Evolutionary conservation across 23 tunicate genomes (phyloP).

Genomic region (Styela plicata): DNA sequence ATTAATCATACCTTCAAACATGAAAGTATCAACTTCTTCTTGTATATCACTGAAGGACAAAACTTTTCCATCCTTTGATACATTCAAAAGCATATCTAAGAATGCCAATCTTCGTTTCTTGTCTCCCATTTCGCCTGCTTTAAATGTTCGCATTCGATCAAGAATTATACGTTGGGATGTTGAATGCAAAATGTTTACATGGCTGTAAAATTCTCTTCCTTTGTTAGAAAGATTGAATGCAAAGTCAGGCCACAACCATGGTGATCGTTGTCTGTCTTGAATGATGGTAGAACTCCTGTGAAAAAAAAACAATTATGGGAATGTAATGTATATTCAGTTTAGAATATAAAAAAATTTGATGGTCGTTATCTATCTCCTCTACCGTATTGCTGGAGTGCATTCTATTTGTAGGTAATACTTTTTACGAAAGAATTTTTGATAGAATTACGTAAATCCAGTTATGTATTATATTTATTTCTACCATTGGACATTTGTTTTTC

Average conservation of each 20-base stretch:
- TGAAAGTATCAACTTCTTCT: conserved; percentile 99
- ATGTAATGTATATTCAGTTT: no score
- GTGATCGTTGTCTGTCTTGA: conserved; percentile 70
- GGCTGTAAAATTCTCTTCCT: conserved; percentile 49
- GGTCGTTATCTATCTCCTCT: no score
- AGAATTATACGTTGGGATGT: conserved; percentile 52
- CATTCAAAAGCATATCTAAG: conserved; percentile 72
- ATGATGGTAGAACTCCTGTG: conserved; percentile 51
- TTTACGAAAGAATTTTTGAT: no score
- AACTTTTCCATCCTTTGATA: conserved; percentile 62
- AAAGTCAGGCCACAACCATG: conserved; percentile 54
- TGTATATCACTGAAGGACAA: conserved; percentile 68
- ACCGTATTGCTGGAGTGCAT: no score
- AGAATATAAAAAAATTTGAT: no score
- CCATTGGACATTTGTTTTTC: no score
- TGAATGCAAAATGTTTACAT: conserved; percentile 38
- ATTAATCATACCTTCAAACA: conserved; percentile 95
- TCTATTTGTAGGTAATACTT: no score
- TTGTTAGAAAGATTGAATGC: conserved; percentile 26
- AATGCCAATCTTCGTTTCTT: conserved; percentile 61
- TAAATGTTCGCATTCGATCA: conserved; percentile 29
- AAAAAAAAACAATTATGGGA: not conserved
- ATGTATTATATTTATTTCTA: no score
- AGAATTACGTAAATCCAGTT: no score
- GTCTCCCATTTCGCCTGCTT: not conserved